Base-by-base conservation (phyloP, 2,888 invertebrate genomes). In the Furcula furcula region DNA sequence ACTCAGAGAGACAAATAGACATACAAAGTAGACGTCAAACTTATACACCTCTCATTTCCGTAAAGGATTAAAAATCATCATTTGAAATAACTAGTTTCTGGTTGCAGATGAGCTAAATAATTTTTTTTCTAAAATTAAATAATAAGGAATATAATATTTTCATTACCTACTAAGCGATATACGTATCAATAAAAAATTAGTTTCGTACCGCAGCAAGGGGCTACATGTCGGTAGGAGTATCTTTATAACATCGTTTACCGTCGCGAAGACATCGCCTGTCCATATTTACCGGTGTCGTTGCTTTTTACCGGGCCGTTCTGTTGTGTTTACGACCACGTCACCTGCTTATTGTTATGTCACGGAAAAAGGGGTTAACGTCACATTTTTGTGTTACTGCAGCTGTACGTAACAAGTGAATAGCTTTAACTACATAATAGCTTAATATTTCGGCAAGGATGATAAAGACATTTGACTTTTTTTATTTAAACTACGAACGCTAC, bases 241-340 rank as follows among this genome's bases (percentile, higher is more conserved):
- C 65, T 70, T 64, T 42, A 56, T 62, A 58, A 54, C 53, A 57
- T 58, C 63, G 55, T 63, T 69, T 56, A 57, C 55, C 58, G 59
- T 48, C 66, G 51, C 48, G 50, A 67, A 75, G 76, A 76, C 81
- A 79, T 81, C 66, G 77, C 68, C 71, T 75, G 83, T 78, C 82
- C 73, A 74, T 84, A 76, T 88, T 88, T 87, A 87, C 77, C 49
- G 73, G 55, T 67, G 54, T 77, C 84, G 75, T 88, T 76, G 66
- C 74, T 78, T 88, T 88, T 87, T 86, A 88, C 76, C 76, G 36
- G 74, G 68, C 54, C 71, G 65, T 84, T 77, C 46, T 51, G 51
- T 46, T 52, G 61, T 79, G 75, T 86, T 87, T 86, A 87, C 73
- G 82, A 77, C 40, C 55, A 43, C 63, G 75, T 74, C 76, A 76